Evolutionary conservation across 2,888 invertebrate genomes (phyloP).

Genomic region (Himalopsyche kuldschensis): DNA sequence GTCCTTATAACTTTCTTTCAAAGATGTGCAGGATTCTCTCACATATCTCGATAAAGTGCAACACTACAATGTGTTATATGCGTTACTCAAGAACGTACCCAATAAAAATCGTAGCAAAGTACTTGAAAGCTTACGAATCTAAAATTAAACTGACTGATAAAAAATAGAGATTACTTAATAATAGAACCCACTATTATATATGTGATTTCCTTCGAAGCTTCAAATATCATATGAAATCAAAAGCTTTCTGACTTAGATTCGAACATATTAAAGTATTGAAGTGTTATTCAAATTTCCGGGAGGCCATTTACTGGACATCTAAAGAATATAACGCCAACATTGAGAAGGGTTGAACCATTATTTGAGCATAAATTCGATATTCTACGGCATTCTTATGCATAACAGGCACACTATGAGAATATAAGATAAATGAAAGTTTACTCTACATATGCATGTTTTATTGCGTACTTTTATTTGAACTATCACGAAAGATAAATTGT

Average conservation of each 20-base stretch:
- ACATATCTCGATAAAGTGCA: too few relatives aligned
- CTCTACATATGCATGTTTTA: not conserved
- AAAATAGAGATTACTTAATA: too few relatives aligned
- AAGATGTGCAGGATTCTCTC: too few relatives aligned
- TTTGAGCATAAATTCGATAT: not conserved
- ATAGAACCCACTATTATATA: too few relatives aligned
- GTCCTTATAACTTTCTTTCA: too few relatives aligned
- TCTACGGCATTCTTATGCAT: not conserved
- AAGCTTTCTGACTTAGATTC: not conserved
- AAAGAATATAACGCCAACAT: not conserved
- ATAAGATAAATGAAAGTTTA: not conserved
- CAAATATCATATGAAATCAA: not conserved
- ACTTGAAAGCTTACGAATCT: too few relatives aligned
- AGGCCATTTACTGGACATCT: not conserved
- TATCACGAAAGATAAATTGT: not conserved
- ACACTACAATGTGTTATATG: too few relatives aligned
- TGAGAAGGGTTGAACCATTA: conserved; percentile 5
- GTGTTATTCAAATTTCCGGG: conserved; percentile 7
- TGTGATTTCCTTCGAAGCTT: too few relatives aligned
- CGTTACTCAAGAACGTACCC: too few relatives aligned
- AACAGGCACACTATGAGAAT: not conserved
- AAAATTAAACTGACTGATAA: too few relatives aligned
- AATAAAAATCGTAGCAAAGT: too few relatives aligned
- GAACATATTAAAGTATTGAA: not conserved
- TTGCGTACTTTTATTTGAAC: not conserved